phyloP scores from a whole-genome alignment of 2,888 invertebrate genomes.

The Spodoptera littoralis region DNA sequence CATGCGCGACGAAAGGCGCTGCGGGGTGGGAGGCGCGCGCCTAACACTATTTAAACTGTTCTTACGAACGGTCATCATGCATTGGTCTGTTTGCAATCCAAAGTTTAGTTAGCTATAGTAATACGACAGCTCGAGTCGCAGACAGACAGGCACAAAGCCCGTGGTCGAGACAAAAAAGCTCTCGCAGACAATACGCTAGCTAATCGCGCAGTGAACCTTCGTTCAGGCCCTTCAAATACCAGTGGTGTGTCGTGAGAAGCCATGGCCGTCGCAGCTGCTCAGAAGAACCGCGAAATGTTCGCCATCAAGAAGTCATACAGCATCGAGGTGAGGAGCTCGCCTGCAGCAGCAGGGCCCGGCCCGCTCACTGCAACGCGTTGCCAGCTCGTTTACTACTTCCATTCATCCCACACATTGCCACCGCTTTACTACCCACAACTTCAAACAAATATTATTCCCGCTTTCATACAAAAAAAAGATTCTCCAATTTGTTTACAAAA shows the following conservation, averaged over 20 bases:
- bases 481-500: too few species aligned
- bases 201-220: constrained; percentile 86
- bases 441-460: constrained; percentile 2
- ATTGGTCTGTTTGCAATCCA: constrained; percentile 92
- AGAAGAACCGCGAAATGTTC: constrained; percentile 98
- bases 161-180: constrained; percentile 89
- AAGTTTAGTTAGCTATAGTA: constrained; percentile 90
- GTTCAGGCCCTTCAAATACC: constrained; percentile 86
- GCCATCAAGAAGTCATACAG: constrained; percentile 99
- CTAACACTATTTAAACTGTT: constrained; percentile 91
- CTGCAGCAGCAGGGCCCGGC: constrained; percentile 50
- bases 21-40: constrained; percentile 88
- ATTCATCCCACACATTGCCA: constrained; percentile 13
- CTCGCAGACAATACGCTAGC: constrained; percentile 88
- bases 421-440: neutral
- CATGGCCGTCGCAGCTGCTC: constrained; percentile 97
- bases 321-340: constrained; percentile 94
- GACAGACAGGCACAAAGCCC: constrained; percentile 89
- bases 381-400: constrained; percentile 55
- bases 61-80: constrained; percentile 90
- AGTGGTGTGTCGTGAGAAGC: constrained; percentile 84
- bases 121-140: constrained; percentile 87
- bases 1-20: constrained; percentile 89
- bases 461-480: constrained; percentile 1
- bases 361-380: constrained; percentile 49